Conservation (phyloP, 1,140 invertebrate species). For the Hycleus cichorii region DNA sequence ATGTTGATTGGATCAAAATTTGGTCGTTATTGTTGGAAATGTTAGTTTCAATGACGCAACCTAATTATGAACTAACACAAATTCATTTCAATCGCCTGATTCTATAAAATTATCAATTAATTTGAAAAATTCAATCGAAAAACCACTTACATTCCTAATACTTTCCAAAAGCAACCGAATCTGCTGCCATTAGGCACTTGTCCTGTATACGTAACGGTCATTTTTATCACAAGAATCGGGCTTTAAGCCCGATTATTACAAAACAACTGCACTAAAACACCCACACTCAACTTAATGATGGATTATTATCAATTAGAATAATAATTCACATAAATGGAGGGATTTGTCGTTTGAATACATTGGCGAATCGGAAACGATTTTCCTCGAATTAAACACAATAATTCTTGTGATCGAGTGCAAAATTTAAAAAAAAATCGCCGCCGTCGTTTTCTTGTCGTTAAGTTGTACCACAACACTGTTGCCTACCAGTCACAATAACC, state of each 20-base stretch:
- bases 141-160: conserved; percentile 32
- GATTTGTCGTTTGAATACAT: background rate
- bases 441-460: too few species aligned
- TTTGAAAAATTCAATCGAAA: background rate
- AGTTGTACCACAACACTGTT: too few species aligned
- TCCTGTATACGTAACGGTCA: conserved; percentile 82
- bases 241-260: conserved; percentile 2
- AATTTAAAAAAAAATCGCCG: too few species aligned
- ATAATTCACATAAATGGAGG: background rate
- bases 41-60: background rate
- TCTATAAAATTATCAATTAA: background rate
- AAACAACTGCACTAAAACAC: background rate
- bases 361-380: too few species aligned
- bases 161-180: conserved; percentile 76
- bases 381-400: too few species aligned
- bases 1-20: background rate
- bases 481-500: background rate
- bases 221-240: conserved; percentile 36
- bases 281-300: background rate
- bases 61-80: background rate
- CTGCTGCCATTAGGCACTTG: conserved; percentile 83
- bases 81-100: background rate
- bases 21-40: background rate
- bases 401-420: too few species aligned
- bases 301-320: background rate